phyloP scores from a whole-genome alignment of 2,888 invertebrate genomes.

The Diaphora mendica region DNA sequence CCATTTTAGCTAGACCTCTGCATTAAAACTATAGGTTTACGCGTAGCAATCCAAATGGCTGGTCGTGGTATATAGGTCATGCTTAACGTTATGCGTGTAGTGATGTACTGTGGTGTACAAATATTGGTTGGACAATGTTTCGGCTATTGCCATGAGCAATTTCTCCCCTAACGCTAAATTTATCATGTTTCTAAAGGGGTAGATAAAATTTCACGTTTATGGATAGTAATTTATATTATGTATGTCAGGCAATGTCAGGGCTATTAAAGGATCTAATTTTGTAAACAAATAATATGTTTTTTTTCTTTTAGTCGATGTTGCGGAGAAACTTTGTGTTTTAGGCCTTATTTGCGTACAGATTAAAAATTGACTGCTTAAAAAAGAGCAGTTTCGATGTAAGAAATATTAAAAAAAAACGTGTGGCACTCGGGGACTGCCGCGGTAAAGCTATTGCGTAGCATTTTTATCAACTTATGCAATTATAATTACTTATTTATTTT shows the following conservation, averaged over 20 bases:
- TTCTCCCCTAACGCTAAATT: conserved; percentile 38
- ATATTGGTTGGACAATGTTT: conserved; percentile 56
- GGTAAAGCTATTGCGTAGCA: too few relatives aligned
- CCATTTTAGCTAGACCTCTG: conserved; percentile 29
- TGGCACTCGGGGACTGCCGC: too few relatives aligned
- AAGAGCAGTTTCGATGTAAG: not conserved
- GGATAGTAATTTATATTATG: not conserved
- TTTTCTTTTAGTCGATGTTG: not conserved
- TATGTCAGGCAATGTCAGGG: not conserved
- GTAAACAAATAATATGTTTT: not conserved
- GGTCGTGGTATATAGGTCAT: conserved; percentile 60
- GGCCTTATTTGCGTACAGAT: not conserved
- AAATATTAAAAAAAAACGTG: too few relatives aligned
- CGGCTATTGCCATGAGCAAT: conserved; percentile 41
- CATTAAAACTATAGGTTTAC: conserved; percentile 7
- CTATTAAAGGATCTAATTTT: not conserved
- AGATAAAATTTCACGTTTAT: conserved; percentile 5
- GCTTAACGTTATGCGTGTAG: too few relatives aligned
- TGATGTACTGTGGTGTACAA: conserved; percentile 57
- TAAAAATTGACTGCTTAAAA: not conserved
- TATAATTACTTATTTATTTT: too few relatives aligned
- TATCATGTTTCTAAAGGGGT: conserved; percentile 11
- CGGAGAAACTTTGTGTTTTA: not conserved
- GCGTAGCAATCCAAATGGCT: conserved; percentile 32
- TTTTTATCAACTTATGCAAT: too few relatives aligned